phyloP scores from a whole-genome alignment of 1,140 invertebrate species.

The Solenopsis fugax region DNA sequence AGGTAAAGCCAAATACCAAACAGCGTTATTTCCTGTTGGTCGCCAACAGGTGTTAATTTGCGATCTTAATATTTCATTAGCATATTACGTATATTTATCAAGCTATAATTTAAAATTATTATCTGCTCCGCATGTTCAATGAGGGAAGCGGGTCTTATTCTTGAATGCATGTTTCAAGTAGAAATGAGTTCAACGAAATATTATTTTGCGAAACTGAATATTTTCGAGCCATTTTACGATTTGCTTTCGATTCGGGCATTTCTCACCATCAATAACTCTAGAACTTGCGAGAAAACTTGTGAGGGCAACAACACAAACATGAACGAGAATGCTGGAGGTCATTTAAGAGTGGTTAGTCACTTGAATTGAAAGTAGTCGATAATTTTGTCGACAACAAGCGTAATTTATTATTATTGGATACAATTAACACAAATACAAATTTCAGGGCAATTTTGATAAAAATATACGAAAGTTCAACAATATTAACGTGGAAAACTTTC shows the following conservation, averaged over 20 bases:
- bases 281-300: background rate
- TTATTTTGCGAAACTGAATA: background rate
- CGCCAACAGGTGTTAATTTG: conserved; percentile 1
- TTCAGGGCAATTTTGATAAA: background rate
- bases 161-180: background rate
- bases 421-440: background rate
- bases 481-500: background rate
- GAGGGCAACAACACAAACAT: conserved; percentile 22
- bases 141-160: background rate
- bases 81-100: background rate
- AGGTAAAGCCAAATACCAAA: conserved; percentile 77
- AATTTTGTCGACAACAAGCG: background rate
- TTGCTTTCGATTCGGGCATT: background rate
- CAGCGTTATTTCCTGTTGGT: conserved; percentile 2
- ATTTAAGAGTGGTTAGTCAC: background rate
- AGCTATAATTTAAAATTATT: conserved; percentile 5
- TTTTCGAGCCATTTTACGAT: background rate
- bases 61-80: background rate
- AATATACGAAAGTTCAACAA: background rate
- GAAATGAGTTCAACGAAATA: background rate
- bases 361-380: background rate
- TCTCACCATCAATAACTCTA: background rate
- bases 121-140: background rate
- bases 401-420: background rate
- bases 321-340: background rate